Conservation (phyloP, 2,113 vertebrate species). For the Pleuronectes platessa region DNA sequence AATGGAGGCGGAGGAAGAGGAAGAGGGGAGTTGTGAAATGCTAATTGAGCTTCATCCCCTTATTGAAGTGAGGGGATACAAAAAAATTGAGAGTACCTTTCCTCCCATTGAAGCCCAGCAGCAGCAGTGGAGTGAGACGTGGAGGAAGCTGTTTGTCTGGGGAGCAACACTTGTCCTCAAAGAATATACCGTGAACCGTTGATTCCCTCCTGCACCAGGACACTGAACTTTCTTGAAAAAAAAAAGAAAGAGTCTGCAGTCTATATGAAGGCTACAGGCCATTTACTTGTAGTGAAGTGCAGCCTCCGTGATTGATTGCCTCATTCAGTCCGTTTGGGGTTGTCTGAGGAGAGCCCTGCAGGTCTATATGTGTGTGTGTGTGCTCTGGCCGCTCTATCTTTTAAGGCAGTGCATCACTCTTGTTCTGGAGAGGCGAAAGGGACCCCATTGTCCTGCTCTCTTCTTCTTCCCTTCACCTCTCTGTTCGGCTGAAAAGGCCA, state of each 20-base stretch:
- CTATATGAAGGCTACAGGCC: conserved; percentile 35
- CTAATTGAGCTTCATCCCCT: conserved; percentile 95
- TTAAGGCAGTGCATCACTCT: conserved; percentile 62
- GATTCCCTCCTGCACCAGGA: conserved; percentile 28
- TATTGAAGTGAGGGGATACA: conserved; percentile 81
- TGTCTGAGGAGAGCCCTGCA: conserved; percentile 61
- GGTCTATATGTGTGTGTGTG: conserved; percentile 40
- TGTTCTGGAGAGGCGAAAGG: conserved; percentile 77
- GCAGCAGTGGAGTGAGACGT: conserved; percentile 72
- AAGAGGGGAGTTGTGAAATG: conserved; percentile 93
- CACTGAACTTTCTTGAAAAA: not conserved
- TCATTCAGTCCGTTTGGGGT: conserved; percentile 56
- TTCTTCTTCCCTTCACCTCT: conserved; percentile 85
- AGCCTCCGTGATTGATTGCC: conserved; percentile 62
- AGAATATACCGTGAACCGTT: conserved; percentile 10
- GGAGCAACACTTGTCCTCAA: conserved; percentile 73
- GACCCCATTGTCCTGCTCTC: conserved; percentile 85
- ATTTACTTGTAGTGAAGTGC: conserved; percentile 49
- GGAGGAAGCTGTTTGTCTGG: conserved; percentile 71
- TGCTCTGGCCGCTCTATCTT: conserved; percentile 56
- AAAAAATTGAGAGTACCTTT: conserved; percentile 80
- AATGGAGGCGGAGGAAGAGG: conserved; percentile 78
- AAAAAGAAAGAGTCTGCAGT: not conserved
- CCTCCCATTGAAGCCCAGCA: conserved; percentile 75
- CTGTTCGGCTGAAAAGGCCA: conserved; percentile 89